Conservation (phyloP, 2,888 invertebrate genomes). For the Steinernema scapterisci region DNA sequence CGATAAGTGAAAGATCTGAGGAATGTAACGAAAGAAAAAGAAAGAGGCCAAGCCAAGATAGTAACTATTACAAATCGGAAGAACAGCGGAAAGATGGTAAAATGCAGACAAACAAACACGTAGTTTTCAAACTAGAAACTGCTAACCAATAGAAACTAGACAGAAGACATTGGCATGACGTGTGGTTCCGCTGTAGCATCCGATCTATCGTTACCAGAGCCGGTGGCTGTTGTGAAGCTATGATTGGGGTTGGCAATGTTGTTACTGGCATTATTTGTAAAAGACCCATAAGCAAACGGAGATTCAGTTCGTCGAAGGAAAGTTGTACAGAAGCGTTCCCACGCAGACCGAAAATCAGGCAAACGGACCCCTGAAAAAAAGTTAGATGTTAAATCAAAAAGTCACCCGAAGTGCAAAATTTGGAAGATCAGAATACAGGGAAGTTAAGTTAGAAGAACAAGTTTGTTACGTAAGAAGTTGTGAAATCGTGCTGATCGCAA, state of each 20-base stretch:
- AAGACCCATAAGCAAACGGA: constrained; percentile 29
- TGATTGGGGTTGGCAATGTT: constrained; percentile 9
- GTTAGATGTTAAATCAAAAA: neutral
- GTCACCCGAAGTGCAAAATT: neutral
- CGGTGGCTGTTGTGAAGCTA: neutral
- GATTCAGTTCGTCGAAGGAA: constrained; percentile 16
- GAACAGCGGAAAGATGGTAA: neutral
- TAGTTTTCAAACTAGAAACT: constrained; percentile 12
- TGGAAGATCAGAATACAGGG: neutral
- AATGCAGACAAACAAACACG: neutral
- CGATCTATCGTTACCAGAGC: neutral
- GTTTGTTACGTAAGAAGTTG: neutral
- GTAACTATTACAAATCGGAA: neutral
- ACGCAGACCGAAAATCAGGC: constrained; percentile 20
- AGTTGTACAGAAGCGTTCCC: neutral
- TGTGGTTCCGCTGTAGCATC: neutral
- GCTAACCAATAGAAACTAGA: neutral
- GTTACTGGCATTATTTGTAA: neutral
- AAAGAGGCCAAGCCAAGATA: too few species aligned
- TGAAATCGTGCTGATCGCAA: constrained; percentile 5
- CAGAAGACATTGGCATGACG: constrained; percentile 13
- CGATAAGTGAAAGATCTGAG: too few species aligned
- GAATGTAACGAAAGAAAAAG: too few species aligned
- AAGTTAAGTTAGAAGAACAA: neutral
- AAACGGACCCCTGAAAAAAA: constrained; percentile 21